phyloP scores from a whole-genome alignment of 2,888 invertebrate genomes.

The Rhodophaea formosa region DNA sequence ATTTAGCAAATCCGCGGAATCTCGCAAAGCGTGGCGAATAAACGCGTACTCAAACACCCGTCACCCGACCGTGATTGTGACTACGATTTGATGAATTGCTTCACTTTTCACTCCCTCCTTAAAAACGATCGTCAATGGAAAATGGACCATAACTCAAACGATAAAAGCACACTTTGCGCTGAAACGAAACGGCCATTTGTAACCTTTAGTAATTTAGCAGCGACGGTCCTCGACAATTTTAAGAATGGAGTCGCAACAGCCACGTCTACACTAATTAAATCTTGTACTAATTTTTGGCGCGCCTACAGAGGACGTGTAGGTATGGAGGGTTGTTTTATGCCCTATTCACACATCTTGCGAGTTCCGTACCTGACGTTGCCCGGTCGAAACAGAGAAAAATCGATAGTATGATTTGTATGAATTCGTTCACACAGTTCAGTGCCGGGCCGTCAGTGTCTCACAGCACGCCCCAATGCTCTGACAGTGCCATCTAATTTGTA shows the following conservation, averaged over 20 bases:
- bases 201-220: constrained; percentile 17
- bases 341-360: not conserved
- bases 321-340: not conserved
- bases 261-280: constrained; percentile 50
- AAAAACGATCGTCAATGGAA: constrained; percentile 23
- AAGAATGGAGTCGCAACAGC: constrained; percentile 39
- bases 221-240: constrained; percentile 30
- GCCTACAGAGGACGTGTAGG: constrained; percentile 7
- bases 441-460: no score
- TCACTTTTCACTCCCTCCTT: constrained; percentile 47
- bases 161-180: constrained; percentile 20
- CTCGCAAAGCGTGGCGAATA: constrained; percentile 43
- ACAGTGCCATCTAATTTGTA: no score
- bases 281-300: constrained; percentile 25
- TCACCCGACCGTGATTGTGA: constrained; percentile 63
- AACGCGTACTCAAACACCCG: constrained; percentile 47
- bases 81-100: constrained; percentile 67
- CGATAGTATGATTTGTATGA: no score
- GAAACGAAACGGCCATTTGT: constrained; percentile 7
- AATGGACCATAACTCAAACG: constrained; percentile 3
- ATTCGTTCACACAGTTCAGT: no score
- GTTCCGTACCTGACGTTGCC: not conserved
- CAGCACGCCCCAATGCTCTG: no score
- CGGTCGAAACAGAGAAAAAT: not conserved
- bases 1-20: constrained; percentile 53